These are phyloP conservation scores for Pantherophis alleghaniensis DNA, from an alignment of 2,797 vertebrate species.

Conservation along the genomic window DNA sequence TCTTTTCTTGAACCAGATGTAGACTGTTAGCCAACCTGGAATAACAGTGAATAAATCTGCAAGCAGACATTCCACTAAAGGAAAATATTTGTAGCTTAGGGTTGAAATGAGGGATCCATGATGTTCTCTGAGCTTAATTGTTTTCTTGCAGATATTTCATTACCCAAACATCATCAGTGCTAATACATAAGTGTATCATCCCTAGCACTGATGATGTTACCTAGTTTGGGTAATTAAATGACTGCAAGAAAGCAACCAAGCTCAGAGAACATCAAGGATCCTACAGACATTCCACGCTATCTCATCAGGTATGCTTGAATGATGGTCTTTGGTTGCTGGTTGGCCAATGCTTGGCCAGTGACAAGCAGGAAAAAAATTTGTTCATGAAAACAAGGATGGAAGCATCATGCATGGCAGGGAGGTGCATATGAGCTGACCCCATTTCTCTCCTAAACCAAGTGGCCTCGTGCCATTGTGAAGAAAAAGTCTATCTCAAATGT, in stretches of 20 bases:
- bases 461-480: background rate
- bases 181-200: background rate
- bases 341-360: background rate
- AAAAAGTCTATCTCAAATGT: background rate
- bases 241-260: background rate
- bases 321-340: background rate
- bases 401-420: background rate
- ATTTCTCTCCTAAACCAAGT: background rate
- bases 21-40: background rate
- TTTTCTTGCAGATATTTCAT: background rate
- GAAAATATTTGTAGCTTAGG: background rate
- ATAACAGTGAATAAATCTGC: background rate
- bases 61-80: background rate
- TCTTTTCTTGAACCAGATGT: background rate
- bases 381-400: background rate
- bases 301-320: background rate
- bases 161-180: background rate
- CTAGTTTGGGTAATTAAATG: background rate
- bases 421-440: background rate
- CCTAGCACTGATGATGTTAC: background rate
- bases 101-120: background rate
- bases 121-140: background rate
- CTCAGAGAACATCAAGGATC: background rate
- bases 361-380: background rate
- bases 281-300: background rate